Base-by-base conservation (phyloP, 2,888 invertebrate genomes). In the Caenorhabditis wallacei region DNA sequence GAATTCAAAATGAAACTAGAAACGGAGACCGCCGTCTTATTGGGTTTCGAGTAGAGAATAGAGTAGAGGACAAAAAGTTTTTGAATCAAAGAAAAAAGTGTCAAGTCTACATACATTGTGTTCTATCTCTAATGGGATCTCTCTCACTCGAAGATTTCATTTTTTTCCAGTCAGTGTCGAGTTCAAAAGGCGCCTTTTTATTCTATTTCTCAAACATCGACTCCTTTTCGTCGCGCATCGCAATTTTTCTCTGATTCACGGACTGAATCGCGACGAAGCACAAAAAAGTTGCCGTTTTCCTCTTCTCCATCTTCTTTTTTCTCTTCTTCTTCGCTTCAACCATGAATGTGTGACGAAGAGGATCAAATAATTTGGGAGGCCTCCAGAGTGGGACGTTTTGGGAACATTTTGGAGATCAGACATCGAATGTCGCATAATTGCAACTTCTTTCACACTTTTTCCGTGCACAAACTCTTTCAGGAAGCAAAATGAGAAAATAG, bases 71-170 rank as follows among this genome's bases (percentile, higher is more conserved):
- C 78, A 63, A 78, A 69, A 75, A 69, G 30, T 54, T 78, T 78
- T 63, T 13, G 40, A 40, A 40, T 40, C 4, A 35, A 48, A 51
- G 5, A 51, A 70, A 69, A 69, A 78, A 69, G 69, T 78, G 69
- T 78, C 78, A 76, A 69, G 76, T 76, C 76, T 68, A 68, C 68
- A 68, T 54, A 78, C 69, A 78, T 78, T 78, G 78, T 78, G 78
- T 78, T 78, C 78, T 78, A 69, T 78, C 78, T 54, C 78, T 69
- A 78, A 78, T 78, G 68, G 78, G 69, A 78, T 78, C 78, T 78
- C 66, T 66, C 78, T 78, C 30, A 30, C 8, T 8, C 69, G 78
- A 78, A 78, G 78, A 78, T 78, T 78, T 78, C 78, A 78, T 78
- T 78, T 78, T 64, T 78, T 78, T n/a, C 61, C 78, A 69, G 61